These are phyloP conservation scores for Sarcophilus harrisii DNA, from an alignment of 2,797 vertebrate genomes.

Conservation along the genomic window DNA sequence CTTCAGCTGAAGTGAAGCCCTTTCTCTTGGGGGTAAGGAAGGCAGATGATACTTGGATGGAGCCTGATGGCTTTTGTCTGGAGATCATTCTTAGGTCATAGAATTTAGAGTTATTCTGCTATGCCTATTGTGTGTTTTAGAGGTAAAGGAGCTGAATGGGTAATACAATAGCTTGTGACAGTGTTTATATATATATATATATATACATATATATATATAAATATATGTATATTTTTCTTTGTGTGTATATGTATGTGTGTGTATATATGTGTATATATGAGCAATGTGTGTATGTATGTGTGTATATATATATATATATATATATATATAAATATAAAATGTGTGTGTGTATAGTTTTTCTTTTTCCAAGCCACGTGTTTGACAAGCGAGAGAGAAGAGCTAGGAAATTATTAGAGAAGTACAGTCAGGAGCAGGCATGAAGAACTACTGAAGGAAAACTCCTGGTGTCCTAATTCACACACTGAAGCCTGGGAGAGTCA, in stretches of 20 bases:
- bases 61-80: background rate
- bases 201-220: slow-evolving; percentile 1
- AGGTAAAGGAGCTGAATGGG: background rate
- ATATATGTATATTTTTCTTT: background rate
- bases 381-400: slow-evolving; percentile 18
- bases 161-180: background rate
- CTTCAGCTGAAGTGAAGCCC: background rate
- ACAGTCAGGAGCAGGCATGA: slow-evolving; percentile 60
- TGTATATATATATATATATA: background rate
- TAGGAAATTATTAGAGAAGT: background rate
- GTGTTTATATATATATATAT: background rate
- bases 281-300: background rate
- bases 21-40: background rate
- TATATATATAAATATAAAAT: background rate
- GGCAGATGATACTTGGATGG: background rate
- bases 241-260: background rate
- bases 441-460: slow-evolving; percentile 97
- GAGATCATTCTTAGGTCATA: background rate
- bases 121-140: background rate
- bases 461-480: slow-evolving; percentile 90
- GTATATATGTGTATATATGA: background rate
- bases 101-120: background rate
- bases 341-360: slow-evolving; percentile 51
- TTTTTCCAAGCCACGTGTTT: slow-evolving; percentile 53
- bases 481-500: slow-evolving; percentile 92